Base-by-base conservation (phyloP, 2,797 vertebrate species). In the Mico argentatus region DNA sequence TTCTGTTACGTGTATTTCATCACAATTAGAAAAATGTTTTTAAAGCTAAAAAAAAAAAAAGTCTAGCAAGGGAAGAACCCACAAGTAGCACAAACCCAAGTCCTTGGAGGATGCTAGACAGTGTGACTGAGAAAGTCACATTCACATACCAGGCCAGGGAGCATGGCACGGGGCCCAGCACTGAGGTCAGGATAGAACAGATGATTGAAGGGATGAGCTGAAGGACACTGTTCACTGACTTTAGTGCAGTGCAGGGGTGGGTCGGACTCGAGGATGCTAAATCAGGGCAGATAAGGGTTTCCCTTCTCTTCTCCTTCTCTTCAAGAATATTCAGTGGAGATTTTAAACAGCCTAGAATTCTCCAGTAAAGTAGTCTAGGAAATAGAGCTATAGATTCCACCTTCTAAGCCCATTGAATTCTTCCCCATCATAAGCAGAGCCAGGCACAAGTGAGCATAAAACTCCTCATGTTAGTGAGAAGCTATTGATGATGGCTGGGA, bases 141-240 rank as follows among this genome's bases (percentile, higher is more conserved):
- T 50, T 30, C 39, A 13, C 3, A 36, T 26, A 44, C 30, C 5
- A 52, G 50, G 13, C 59, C 46, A 50, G 36, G 26, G 19, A 27
- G 0, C 12, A 36, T 19, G 19, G n/a, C 24, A 24, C 19, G 30
- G 30, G 22, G 14, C 24, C 44, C 24, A 4, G 6, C 26, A 7
- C 19, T 59, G n/a, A 94, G 26, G 3, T 33, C 70, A 91, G 41
- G 41, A 57, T 33, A 36, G n/a, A 44, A 50, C 11, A 9, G 27
- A 5, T 77, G 24, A 59, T 57, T 80, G 39, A 61, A 84, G 30
- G 41, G 57, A 41, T 67, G 26, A 6, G 20, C 7, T 81, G 20
- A 27, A n/a, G 27, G 1, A 15, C 73, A 46, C 20, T 73, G 59
- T 14, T 72, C 72, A 9, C 7, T 72, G 84, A 33, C 10, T 72